Evolutionary conservation across 2,797 vertebrate genomes (phyloP).

Genomic region (Pangasius macronema): DNA sequence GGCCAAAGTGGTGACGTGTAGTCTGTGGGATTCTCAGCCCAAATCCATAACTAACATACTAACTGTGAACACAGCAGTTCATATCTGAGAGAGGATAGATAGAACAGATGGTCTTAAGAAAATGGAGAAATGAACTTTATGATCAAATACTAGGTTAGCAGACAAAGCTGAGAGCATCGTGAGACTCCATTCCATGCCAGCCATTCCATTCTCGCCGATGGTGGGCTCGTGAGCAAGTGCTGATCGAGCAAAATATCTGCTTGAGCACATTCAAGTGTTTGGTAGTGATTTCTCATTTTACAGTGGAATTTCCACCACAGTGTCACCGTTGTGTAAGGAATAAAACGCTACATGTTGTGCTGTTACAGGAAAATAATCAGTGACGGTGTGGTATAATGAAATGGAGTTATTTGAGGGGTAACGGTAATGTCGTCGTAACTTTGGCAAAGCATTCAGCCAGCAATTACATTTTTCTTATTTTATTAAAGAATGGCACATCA

Average conservation of each 20-base stretch:
- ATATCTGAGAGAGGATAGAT: no score
- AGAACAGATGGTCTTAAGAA: no score
- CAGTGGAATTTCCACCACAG: not conserved
- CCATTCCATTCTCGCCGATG: no score
- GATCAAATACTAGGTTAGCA: no score
- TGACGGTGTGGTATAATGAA: not conserved
- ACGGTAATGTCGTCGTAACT: not conserved
- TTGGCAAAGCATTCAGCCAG: not conserved
- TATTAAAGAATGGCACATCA: not conserved
- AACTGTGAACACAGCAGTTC: no score
- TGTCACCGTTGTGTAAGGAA: not conserved
- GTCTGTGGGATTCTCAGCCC: no score
- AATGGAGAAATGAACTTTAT: no score
- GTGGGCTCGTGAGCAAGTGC: not conserved
- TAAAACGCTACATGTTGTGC: not conserved
- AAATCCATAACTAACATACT: not conserved
- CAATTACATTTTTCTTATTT: not conserved
- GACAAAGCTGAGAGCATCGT: no score
- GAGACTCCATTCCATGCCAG: no score
- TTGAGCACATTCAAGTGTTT: not conserved
- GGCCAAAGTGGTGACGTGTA: not conserved
- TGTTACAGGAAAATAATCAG: not conserved
- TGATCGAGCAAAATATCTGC: not conserved
- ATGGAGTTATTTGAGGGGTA: not conserved
- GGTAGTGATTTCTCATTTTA: not conserved